phyloP scores from a whole-genome alignment of 2,113 vertebrate genomes.

The Mustela nigripes region DNA sequence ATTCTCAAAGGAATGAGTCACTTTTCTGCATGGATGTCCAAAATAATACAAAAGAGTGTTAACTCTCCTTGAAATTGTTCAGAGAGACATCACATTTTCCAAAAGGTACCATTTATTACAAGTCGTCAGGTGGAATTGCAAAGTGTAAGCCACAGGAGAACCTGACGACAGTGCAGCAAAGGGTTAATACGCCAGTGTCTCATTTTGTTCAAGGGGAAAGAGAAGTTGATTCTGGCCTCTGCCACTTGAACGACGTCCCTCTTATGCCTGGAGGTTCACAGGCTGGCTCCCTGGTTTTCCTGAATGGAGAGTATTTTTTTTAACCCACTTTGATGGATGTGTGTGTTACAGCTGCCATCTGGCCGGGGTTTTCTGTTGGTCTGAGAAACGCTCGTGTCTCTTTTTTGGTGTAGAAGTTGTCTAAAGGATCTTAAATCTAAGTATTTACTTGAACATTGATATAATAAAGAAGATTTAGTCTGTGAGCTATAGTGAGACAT shows the following conservation, averaged over 20 bases:
- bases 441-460: slow-evolving; percentile 49
- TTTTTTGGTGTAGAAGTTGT: neutral
- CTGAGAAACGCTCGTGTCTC: neutral
- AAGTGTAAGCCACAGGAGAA: neutral
- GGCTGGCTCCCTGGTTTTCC: neutral
- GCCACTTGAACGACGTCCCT: slow-evolving; percentile 23
- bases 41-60: neutral
- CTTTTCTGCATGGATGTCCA: neutral
- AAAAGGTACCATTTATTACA: slow-evolving; percentile 38
- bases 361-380: slow-evolving; percentile 1
- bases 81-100: slow-evolving; percentile 40
- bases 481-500: neutral
- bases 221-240: neutral
- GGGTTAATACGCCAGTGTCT: neutral
- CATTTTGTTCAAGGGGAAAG: slow-evolving; percentile 15
- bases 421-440: neutral
- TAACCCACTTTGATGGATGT: slow-evolving; percentile 25
- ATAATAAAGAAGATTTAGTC: slow-evolving; percentile 27
- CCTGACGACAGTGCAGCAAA: neutral
- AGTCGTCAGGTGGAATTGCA: slow-evolving; percentile 30
- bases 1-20: neutral
- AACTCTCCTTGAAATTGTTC: slow-evolving; percentile 22
- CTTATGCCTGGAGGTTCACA: neutral
- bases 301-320: neutral
- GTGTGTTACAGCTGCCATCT: neutral